Evolutionary conservation across 2,113 vertebrate species (phyloP), one percentile per base, ranked within the genome.

Genomic region (Mustelus asterias): DNA sequence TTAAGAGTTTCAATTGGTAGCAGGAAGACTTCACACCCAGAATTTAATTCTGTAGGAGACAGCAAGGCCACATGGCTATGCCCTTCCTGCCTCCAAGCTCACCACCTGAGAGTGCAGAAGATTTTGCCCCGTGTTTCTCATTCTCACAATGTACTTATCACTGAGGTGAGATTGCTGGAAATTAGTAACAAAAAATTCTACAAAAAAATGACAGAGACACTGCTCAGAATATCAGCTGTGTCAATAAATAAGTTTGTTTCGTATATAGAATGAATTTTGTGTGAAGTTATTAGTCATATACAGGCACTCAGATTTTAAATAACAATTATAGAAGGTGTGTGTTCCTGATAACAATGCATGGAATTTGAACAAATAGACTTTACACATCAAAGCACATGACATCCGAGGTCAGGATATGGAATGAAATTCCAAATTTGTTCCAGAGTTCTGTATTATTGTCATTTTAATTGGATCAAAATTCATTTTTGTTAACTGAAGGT

Each of bases 401-500:
- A 16, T 63, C 11, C 29, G 10, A 63, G 33, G 9, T 63, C 48
- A 92, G 29, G 26, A 60, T n/a, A 26, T 60, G 58, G 26, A 90
- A 92, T 63, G 33, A 58, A 92, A 92, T 92, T 92, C 26, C 58
- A 92, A 92, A 60, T 63, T 92, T 33, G 58, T 92, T 58, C 54
- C 54, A 41, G 37, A 85, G 37, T 37, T 37, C 83, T 33, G 2
- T 67, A 24, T 5, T 37, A 67, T 63, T 37, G 60, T 67, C 13
- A 93, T 37, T 65, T 92, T 93, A 93, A 65, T 93, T 93, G 24
- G 58, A 93, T 93, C 90, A 65, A 63, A 65, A 93, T 93, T 67
- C 90, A 93, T 67, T 20, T 60, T 93, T 63, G 58, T 63, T 93
- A 14, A 93, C 60, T 37, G 65, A 16, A 67, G 58, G n/a, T 93